phyloP scores from a whole-genome alignment of 2,888 invertebrate species.

The Pyrrhosoma nymphula region DNA sequence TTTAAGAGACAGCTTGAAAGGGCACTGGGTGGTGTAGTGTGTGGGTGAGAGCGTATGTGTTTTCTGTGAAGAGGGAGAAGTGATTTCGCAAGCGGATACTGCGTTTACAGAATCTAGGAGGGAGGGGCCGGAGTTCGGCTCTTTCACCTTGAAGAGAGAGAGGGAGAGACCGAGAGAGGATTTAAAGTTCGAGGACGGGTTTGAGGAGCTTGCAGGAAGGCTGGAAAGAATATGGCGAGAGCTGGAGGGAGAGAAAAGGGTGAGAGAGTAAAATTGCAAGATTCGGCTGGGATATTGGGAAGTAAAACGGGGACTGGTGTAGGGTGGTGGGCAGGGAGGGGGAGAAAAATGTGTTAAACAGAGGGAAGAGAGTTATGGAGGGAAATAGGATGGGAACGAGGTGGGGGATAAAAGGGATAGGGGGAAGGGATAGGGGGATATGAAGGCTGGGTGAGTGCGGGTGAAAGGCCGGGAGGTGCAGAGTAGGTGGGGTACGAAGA shows the following conservation, averaged over 20 bases:
- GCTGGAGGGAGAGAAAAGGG: not conserved
- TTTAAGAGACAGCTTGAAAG: too few species aligned
- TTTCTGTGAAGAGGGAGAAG: not conserved
- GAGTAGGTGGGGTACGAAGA: not conserved
- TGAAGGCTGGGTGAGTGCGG: not conserved
- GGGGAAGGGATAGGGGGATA: not conserved
- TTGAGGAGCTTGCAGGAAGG: not conserved
- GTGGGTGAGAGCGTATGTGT: not conserved
- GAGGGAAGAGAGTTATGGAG: slow-evolving; percentile 31
- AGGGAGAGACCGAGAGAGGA: not conserved
- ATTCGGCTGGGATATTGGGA: not conserved
- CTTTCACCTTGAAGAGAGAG: not conserved
- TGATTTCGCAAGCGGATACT: not conserved
- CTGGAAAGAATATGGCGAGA: not conserved
- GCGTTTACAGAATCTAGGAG: not conserved
- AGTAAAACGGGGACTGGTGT: not conserved
- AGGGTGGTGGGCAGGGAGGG: not conserved
- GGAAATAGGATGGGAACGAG: not conserved
- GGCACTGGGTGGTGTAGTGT: too few species aligned
- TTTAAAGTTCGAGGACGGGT: not conserved
- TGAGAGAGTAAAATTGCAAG: slow-evolving; percentile 3
- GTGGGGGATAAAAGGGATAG: not conserved
- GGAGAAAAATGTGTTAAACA: slow-evolving; percentile 28
- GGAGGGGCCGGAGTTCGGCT: not conserved
- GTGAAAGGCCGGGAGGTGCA: not conserved